Conservation (phyloP, 2,797 vertebrate genomes). For the Meriones psammophilus region DNA sequence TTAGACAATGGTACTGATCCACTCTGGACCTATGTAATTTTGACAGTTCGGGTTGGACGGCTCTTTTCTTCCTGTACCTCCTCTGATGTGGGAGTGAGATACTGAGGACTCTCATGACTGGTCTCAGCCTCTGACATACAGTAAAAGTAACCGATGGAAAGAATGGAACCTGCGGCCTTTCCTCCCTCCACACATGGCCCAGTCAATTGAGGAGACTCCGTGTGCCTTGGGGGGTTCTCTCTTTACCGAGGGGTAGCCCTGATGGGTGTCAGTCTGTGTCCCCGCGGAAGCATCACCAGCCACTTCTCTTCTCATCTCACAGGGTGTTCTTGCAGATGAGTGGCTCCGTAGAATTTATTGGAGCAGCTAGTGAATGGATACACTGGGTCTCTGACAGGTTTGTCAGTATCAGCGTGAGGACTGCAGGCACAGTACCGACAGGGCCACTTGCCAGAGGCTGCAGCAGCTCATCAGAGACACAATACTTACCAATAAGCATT, state of each 20-base stretch:
- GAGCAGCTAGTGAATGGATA: constrained; percentile 14
- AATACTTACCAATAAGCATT: not conserved
- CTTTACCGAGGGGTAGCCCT: not conserved
- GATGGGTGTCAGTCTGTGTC: not conserved
- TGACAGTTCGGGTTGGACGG: constrained; percentile 4
- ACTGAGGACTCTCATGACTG: not conserved
- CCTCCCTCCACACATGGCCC: not conserved
- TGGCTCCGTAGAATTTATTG: not conserved
- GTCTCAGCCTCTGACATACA: constrained; percentile 56
- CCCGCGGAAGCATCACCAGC: not conserved
- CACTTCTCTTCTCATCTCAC: not conserved
- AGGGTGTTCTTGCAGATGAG: not conserved
- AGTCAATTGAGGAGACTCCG: not conserved
- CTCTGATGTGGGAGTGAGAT: constrained; percentile 10
- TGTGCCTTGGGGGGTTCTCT: not conserved
- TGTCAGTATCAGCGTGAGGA: not conserved
- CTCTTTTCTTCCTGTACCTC: constrained; percentile 13
- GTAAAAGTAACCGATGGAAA: constrained; percentile 29
- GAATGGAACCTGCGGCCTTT: not conserved
- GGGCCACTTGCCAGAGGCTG: not conserved
- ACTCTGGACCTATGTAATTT: not conserved
- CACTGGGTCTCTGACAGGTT: not conserved
- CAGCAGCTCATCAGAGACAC: not conserved
- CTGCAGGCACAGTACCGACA: not conserved
- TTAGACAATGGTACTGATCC: not conserved